These are phyloP conservation scores for Martes flavigula DNA, from an alignment of 2,797 vertebrate species.

Conservation along the genomic window DNA sequence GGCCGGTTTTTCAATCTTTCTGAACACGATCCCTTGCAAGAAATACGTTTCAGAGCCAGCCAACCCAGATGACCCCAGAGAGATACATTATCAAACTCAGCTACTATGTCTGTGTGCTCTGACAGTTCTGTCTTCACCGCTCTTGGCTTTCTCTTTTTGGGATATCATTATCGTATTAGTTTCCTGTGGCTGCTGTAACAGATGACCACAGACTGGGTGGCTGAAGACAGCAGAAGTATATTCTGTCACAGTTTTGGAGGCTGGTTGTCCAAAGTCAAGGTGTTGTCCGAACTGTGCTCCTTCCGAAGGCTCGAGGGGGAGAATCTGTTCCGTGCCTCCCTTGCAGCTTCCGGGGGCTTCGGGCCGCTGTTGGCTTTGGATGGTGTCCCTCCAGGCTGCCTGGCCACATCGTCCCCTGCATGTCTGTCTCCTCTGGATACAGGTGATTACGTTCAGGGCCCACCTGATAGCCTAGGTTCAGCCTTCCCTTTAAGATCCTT, in stretches of 20 bases:
- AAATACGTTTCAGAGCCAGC: neutral
- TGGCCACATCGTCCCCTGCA: neutral
- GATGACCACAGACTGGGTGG: neutral
- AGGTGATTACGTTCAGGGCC: neutral
- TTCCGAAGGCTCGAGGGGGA: neutral
- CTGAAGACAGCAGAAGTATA: neutral
- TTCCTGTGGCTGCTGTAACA: neutral
- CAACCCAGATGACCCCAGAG: neutral
- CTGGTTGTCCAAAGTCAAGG: neutral
- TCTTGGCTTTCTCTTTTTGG: neutral
- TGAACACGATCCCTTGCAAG: neutral
- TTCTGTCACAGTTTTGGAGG: neutral
- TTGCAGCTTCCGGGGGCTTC: neutral
- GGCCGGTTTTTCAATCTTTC: neutral
- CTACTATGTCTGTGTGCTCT: neutral
- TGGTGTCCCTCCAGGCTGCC: neutral
- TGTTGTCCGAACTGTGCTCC: rapidly evolving
- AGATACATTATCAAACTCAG: neutral
- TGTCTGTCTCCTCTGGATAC: neutral
- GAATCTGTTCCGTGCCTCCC: neutral
- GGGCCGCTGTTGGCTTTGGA: neutral
- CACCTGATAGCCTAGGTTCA: neutral
- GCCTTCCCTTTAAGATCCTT: neutral
- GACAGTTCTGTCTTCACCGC: neutral
- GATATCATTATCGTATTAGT: neutral